phyloP scores from a whole-genome alignment of 1,140 invertebrate genomes.

The Drosophila leontia region DNA sequence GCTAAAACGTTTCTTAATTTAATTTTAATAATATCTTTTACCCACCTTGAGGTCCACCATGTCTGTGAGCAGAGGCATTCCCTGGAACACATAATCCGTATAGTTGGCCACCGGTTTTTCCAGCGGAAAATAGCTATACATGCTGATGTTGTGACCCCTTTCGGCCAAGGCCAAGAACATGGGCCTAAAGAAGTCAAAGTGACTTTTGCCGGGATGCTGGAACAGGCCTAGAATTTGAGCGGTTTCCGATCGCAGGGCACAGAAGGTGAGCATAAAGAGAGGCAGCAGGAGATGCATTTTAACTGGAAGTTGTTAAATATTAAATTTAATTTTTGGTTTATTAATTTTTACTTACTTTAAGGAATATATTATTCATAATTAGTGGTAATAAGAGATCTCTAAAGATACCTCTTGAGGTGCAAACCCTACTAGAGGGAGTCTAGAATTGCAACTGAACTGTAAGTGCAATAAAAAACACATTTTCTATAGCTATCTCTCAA shows the following conservation, averaged over 20 bases:
- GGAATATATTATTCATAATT: no score
- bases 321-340: background rate
- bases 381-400: no score
- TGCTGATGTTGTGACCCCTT: conserved; percentile 88
- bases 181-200: conserved; percentile 89
- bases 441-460: background rate
- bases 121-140: conserved; percentile 88
- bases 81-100: conserved; percentile 86
- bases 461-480: background rate
- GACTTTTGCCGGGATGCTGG: conserved; percentile 88
- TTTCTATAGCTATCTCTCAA: background rate
- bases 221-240: conserved; percentile 87
- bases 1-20: background rate
- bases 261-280: conserved; percentile 18
- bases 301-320: background rate
- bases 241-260: conserved; percentile 6
- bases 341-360: no score
- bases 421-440: background rate
- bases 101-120: conserved; percentile 86
- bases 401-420: background rate
- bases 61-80: conserved; percentile 78
- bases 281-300: conserved; percentile 20
- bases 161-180: conserved; percentile 87
- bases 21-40: background rate
- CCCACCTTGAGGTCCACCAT: conserved; percentile 72